phyloP scores from a whole-genome alignment of 2,113 vertebrate genomes.

The Mixornis gularis region DNA sequence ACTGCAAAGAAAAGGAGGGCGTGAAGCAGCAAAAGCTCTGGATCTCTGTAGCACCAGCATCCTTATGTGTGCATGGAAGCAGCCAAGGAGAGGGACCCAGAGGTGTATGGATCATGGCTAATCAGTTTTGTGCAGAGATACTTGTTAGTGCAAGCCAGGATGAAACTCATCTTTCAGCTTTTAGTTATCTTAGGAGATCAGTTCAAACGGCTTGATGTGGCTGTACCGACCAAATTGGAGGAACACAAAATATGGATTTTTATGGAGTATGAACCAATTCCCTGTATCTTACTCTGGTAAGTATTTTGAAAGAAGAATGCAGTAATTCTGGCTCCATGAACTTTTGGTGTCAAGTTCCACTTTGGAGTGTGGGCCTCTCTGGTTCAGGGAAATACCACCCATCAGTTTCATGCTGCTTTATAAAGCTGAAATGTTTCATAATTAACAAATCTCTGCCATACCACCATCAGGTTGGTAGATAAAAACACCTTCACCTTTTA shows the following conservation, averaged over 20 bases:
- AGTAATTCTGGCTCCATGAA: neutral
- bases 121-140: neutral
- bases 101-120: neutral
- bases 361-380: neutral
- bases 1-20: neutral
- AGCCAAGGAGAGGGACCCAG: neutral
- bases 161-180: neutral
- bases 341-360: neutral
- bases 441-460: neutral
- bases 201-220: neutral
- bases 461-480: neutral
- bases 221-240: neutral
- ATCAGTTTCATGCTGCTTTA: neutral
- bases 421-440: neutral
- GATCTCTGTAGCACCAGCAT: neutral
- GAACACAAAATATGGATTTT: neutral
- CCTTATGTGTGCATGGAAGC: rapidly evolving
- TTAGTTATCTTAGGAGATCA: neutral
- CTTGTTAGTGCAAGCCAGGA: neutral
- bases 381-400: neutral
- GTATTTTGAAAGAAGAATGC: neutral
- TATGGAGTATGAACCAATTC: neutral
- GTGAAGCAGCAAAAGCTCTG: neutral
- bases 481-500: neutral
- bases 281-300: neutral